phyloP scores from a whole-genome alignment of 2,113 vertebrate genomes.

The Rhea pennata region DNA sequence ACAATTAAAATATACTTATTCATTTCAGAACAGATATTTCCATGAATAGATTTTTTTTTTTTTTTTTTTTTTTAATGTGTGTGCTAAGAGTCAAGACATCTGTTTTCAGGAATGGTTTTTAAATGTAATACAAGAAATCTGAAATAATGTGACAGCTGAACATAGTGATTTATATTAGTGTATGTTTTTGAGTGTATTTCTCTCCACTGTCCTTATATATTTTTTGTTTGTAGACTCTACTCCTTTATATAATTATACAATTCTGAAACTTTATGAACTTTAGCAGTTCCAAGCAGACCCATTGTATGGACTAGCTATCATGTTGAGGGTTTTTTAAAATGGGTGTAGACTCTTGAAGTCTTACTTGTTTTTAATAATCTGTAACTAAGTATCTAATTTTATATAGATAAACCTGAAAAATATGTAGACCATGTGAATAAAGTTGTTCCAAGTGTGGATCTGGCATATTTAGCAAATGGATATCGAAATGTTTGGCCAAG shows the following conservation, averaged over 20 bases:
- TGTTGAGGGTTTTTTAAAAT: not conserved
- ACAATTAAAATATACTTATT: slow-evolving; percentile 8
- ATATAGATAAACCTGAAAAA: not conserved
- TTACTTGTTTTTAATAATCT: not conserved
- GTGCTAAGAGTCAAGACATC: not conserved
- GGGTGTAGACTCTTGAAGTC: not conserved
- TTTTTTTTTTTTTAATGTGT: slow-evolving; percentile 17
- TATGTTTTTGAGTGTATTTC: not conserved
- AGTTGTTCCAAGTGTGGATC: not conserved
- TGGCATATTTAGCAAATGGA: not conserved
- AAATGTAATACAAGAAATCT: not conserved
- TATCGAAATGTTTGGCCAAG: not conserved
- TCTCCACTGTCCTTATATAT: not conserved
- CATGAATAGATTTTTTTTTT: slow-evolving; percentile 27
- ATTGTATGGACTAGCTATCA: not conserved
- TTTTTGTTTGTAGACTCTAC: not conserved
- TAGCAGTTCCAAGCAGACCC: not conserved
- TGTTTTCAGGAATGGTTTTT: slow-evolving; percentile 13
- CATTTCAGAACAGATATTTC: slow-evolving; percentile 17
- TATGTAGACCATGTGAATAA: not conserved
- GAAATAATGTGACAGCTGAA: not conserved
- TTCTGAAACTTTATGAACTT: not conserved
- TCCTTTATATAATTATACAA: not conserved
- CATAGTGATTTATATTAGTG: not conserved
- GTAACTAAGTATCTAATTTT: not conserved